Base-by-base conservation (phyloP, 2,888 invertebrate genomes). In the Tipula lateralis region DNA sequence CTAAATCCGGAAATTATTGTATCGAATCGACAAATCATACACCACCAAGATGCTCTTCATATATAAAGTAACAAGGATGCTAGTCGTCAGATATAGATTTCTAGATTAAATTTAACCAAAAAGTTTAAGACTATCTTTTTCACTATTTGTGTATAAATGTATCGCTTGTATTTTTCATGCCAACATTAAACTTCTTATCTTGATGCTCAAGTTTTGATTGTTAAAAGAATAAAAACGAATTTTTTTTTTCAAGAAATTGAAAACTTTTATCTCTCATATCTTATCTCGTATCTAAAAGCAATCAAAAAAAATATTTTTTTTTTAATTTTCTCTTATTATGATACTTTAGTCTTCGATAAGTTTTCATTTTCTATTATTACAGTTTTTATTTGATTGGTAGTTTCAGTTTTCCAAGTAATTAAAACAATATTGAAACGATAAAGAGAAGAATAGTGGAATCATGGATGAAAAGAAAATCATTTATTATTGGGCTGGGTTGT, bases 1-100 rank as follows among this genome's bases (percentile, higher is more conserved):
- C 66, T 66, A 66, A 66, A 66, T 66, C 66, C 66, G 66, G 66
- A 66, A 66, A 66, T 66, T 66, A 66, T 66, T 66, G 24, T 66
- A 66, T 66, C 24, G 66, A 24, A 66, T 66, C 66, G 19, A 66
- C 66, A 66, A 66, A 66, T 66, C 66, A 66, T 66, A 19, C 24
- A 66, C 19, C 66, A 66, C 24, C 24, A 9, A 66, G 19, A 24
- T 24, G 66, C 19, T 24, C 1, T 9, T 19, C 44, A 50, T 24
- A n/a, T 66, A 66, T 66, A 19, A 24, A 66, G 4, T 12, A 32
- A 32, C 32, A 39, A 13, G 16, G 44, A 44, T n/a, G 19, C 19
- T 66, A 66, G 24, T 24, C 44, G 19, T 32, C n/a, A n/a, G n/a
- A 32, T 32, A 32, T 32, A 39, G 13, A 66, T 24, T 9, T 24